Percentiles rank a stretch among this genome's conserved stretches.
Conservation (phyloP, 1,140 invertebrate genomes). For the Polyergus mexicanus region DNA sequence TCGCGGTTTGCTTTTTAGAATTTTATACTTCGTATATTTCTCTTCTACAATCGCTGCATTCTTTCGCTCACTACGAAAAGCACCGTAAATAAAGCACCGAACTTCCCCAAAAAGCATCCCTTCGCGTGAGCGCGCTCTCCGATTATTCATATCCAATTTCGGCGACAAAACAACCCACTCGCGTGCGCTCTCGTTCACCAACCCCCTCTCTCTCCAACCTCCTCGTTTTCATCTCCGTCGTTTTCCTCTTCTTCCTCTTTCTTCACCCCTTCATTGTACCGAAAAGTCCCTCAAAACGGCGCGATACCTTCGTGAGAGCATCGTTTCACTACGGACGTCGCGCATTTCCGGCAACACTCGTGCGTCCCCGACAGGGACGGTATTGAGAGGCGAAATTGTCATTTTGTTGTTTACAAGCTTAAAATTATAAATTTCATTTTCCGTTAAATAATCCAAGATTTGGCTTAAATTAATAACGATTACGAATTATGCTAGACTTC, state of each 20-base stretch:
- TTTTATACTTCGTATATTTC: slow-evolving; percentile 19
- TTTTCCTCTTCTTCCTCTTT: too few species aligned
- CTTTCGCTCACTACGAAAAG: neutral
- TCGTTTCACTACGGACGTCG: slow-evolving; percentile 62
- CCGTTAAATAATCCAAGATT: neutral
- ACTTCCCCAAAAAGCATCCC: slow-evolving; percentile 3
- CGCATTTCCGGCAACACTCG: slow-evolving; percentile 68
- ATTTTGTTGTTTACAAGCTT: neutral
- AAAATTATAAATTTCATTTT: neutral
- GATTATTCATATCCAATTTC: slow-evolving; percentile 47
- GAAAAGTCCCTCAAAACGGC: slow-evolving; percentile 31
- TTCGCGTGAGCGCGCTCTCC: neutral
- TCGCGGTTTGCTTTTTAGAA: neutral
- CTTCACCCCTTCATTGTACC: too few species aligned
- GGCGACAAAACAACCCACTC: slow-evolving; percentile 30
- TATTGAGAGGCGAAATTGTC: slow-evolving; percentile 1
- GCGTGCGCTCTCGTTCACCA: neutral
- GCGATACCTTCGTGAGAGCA: slow-evolving; percentile 10
- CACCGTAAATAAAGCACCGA: neutral
- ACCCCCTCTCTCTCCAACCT: neutral
- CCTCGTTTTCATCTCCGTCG: too few species aligned
- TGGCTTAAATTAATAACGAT: neutral
- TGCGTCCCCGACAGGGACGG: slow-evolving; percentile 19
- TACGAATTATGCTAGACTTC: neutral
- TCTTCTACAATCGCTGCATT: neutral